Percentiles rank a stretch among this genome's conserved stretches.
phyloP scores from a whole-genome alignment of 2,113 vertebrate species.

The Rhinopomastus cyanomelas region DNA sequence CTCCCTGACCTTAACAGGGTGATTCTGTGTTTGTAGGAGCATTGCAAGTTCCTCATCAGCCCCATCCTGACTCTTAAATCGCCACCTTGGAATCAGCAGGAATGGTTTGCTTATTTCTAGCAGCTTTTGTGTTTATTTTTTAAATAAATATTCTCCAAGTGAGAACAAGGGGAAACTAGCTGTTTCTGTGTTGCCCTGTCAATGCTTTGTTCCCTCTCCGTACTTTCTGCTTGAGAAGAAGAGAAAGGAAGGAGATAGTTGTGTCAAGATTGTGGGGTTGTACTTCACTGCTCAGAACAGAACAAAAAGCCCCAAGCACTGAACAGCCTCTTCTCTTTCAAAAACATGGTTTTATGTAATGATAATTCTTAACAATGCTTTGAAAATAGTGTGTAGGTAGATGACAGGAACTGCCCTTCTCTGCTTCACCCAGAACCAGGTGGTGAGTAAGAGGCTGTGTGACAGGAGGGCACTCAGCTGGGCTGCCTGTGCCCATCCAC shows the following conservation, averaged over 20 bases:
- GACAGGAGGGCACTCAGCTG: too few species aligned
- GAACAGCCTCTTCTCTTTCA: neutral
- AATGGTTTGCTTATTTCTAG: neutral
- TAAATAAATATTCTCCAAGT: neutral
- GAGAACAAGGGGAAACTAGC: neutral
- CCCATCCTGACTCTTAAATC: neutral
- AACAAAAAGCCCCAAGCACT: neutral
- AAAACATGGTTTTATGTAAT: too few species aligned
- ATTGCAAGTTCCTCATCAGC: neutral
- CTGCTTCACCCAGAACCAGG: too few species aligned
- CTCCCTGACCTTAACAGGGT: neutral
- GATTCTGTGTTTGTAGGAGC: neutral
- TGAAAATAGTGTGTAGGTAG: too few species aligned
- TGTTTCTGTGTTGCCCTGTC: neutral
- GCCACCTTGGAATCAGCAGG: accelerated
- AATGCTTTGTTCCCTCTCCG: neutral
- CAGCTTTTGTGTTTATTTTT: neutral
- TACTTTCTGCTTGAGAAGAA: neutral
- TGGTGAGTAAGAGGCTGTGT: too few species aligned
- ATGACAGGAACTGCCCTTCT: too few species aligned
- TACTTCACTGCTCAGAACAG: neutral
- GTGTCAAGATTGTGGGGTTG: neutral
- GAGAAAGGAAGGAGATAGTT: neutral
- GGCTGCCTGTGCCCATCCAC: too few species aligned
- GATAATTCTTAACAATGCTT: too few species aligned